These are phyloP conservation scores for Neoscelio sp. DNA, from an alignment of 2,888 invertebrate genomes.

Conservation along the genomic window DNA sequence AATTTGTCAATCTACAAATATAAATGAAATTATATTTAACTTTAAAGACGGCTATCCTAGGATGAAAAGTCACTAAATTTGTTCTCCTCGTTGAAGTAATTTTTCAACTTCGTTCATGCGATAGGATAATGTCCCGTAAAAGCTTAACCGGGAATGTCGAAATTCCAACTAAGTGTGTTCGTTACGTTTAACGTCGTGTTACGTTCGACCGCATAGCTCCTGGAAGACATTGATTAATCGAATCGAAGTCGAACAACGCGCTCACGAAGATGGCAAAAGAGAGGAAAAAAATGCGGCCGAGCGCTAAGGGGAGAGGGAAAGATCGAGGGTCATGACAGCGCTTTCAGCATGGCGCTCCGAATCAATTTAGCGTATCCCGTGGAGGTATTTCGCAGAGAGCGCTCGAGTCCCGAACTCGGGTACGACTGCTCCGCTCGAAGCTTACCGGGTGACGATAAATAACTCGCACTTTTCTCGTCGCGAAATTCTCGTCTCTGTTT, in stretches of 20 bases:
- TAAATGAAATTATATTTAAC: too few species aligned
- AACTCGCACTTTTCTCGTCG: slow-evolving; percentile 32
- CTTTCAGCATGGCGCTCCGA: slow-evolving; percentile 74
- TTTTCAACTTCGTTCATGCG: background rate
- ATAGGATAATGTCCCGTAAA: slow-evolving; percentile 16
- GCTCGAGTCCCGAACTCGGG: slow-evolving; percentile 15
- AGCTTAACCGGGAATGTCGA: slow-evolving; percentile 36
- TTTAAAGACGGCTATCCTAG: too few species aligned
- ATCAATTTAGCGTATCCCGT: slow-evolving; percentile 77
- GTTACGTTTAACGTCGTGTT: slow-evolving; percentile 41
- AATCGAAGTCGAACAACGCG: slow-evolving; percentile 54
- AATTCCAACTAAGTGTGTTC: slow-evolving; percentile 25
- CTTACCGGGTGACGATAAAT: slow-evolving; percentile 41
- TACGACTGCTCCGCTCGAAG: slow-evolving; percentile 39
- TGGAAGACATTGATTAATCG: slow-evolving; percentile 63
- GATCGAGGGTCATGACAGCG: slow-evolving; percentile 72
- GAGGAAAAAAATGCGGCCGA: background rate
- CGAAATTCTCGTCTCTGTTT: slow-evolving; percentile 35
- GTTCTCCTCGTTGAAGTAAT: too few species aligned
- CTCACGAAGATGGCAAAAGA: slow-evolving; percentile 34
- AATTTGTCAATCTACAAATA: too few species aligned
- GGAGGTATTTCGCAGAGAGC: slow-evolving; percentile 57
- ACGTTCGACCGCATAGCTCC: slow-evolving; percentile 33
- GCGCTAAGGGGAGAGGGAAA: slow-evolving; percentile 30
- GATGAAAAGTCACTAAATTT: too few species aligned